Base-by-base conservation (phyloP, 2,888 invertebrate species). In the Chrysomela aeneicollis region DNA sequence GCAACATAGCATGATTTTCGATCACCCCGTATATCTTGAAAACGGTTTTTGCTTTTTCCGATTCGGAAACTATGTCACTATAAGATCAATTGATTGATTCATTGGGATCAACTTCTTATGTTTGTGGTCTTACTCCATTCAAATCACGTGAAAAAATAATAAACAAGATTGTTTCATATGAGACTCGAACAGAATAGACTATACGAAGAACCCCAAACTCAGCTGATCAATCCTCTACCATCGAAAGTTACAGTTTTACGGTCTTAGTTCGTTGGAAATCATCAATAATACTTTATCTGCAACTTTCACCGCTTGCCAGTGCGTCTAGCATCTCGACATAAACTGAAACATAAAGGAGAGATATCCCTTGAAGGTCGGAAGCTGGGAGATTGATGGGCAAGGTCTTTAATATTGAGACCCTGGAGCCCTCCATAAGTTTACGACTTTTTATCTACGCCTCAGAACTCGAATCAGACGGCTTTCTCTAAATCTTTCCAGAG, bases 381-480 rank as follows among this genome's bases (percentile, higher is more conserved):
- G 58, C 54, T 57, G 35, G 19, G 63, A 63, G 66, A 66, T 66
- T 63, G 66, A 66, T 66, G 47, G 60, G 47, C 32, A 53, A 57
- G 35, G 58, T 53, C 30, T 66, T 66, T 66, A 66, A 66, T 66
- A 66, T 66, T 57, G 42, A 42, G 42, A 42, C 42, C 42, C 42
- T 15, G 42, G 60, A 55, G 62, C 51, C 59, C 22, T 53, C 42
- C 22, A 51, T 30, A 66, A 63, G 55, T 57, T 66, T 66, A 49
- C 55, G 54, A 51, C 57, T 66, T 60, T 62, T 66, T 66, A 59
- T 63, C 61, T 63, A 15, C n/a, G 42, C 42, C 42, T 42, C 15
- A 42, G 42, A 42, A 42, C 42, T 42, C 15, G 15, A 42, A 12
- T 42, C 12, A 42, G 42, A 42, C 42, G 42, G 12, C 42, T 42